Evolutionary conservation across 2,113 vertebrate genomes (phyloP).

Genomic region (Carettochelys insculpta): DNA sequence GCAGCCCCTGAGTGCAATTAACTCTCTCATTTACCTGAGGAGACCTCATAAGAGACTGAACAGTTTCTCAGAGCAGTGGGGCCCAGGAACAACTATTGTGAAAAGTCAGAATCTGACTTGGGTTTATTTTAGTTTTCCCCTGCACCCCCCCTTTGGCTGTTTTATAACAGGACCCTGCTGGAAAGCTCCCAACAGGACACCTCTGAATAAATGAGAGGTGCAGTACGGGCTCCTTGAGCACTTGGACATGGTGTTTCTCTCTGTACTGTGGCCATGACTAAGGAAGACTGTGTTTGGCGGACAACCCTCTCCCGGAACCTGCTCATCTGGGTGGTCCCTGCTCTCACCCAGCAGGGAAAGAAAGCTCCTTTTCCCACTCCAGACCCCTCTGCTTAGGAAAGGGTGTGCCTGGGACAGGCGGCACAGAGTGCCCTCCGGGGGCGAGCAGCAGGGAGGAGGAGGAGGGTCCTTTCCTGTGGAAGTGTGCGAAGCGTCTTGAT

Average conservation of each 20-base stretch:
- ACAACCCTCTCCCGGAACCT: neutral
- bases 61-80: neutral
- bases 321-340: neutral
- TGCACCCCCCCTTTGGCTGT: neutral
- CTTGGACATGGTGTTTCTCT: accelerated
- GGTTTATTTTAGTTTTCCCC: neutral
- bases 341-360: neutral
- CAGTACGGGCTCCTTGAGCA: neutral
- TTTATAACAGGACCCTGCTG: neutral
- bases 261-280: neutral
- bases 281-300: neutral
- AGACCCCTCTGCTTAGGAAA: slow-evolving; percentile 48
- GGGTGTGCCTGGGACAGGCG: neutral
- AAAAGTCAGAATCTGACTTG: neutral
- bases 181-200: neutral
- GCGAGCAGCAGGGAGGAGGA: slow-evolving; percentile 39
- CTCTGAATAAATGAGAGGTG: neutral
- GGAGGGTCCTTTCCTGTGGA: neutral
- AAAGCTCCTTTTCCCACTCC: neutral
- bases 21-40: accelerated
- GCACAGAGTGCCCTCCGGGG: neutral
- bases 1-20: too few species aligned
- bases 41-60: neutral
- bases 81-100: accelerated
- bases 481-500: neutral